A percentile compares a stretch with the other conserved stretches of the same genome.
These are phyloP conservation scores for Neomonachus schauinslandi DNA, from an alignment of 2,113 vertebrate genomes.

Conservation along the genomic window DNA sequence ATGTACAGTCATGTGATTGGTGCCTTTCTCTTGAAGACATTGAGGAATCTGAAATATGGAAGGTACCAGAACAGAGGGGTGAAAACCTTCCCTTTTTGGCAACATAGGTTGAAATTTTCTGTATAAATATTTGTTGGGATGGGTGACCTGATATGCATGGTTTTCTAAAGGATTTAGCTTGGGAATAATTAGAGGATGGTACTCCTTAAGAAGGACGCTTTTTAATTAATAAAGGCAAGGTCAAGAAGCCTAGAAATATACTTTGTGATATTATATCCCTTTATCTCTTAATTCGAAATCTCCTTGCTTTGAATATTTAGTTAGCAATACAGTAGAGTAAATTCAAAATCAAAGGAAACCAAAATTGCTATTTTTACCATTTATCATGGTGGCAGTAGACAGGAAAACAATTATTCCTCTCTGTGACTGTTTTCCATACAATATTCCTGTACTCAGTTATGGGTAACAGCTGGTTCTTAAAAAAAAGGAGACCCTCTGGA, in stretches of 20 bases:
- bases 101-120: not conserved
- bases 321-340: not conserved
- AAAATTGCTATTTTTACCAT: not conserved
- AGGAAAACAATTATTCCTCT: not conserved
- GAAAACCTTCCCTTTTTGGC: not conserved
- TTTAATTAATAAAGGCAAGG: not conserved
- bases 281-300: not conserved
- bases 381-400: not conserved
- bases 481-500: not conserved
- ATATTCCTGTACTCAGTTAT: not conserved
- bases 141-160: not conserved
- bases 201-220: not conserved
- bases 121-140: not conserved
- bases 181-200: not conserved
- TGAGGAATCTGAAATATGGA: not conserved
- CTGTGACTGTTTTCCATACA: not conserved
- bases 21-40: not conserved
- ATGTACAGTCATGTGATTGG: not conserved
- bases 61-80: not conserved
- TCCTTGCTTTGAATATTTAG: slow-evolving; percentile 15
- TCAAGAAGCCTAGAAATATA: not conserved
- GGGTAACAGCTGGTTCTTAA: not conserved
- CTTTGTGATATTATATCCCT: not conserved
- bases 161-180: not conserved
- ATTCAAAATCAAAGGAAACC: not conserved